Conservation (phyloP, 2,113 vertebrate species). For the Crocuta crocuta region DNA sequence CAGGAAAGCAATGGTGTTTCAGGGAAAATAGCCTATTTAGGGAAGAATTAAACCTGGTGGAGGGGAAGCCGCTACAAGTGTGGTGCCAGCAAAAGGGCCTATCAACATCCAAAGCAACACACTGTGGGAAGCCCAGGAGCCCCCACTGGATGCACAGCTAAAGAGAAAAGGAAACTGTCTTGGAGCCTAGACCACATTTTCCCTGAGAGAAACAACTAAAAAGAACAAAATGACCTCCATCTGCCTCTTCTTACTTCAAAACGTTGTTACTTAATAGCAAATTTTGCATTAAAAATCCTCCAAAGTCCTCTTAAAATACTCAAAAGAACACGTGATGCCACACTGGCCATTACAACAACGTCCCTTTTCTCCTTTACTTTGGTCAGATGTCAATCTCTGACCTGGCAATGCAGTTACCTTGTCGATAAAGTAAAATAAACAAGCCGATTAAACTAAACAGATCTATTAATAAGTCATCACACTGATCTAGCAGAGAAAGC, state of each 20-base stretch:
- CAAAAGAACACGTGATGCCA: neutral
- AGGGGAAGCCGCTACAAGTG: neutral
- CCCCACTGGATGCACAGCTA: neutral
- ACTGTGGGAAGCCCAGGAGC: neutral
- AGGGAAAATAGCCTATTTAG: constrained; percentile 62
- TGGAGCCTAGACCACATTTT: neutral
- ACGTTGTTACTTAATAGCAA: constrained; percentile 24
- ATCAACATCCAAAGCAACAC: neutral
- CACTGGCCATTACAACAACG: neutral
- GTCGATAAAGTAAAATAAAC: constrained; percentile 63
- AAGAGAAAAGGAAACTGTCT: neutral
- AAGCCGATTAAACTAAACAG: constrained; percentile 31
- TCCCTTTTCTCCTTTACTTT: neutral
- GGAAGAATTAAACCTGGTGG: constrained; percentile 58
- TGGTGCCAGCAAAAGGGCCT: neutral
- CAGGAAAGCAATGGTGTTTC: constrained; percentile 71
- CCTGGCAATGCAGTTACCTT: neutral
- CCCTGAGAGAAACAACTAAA: neutral
- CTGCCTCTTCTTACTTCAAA: constrained; percentile 32
- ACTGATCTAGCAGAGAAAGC: neutral
- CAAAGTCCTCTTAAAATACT: constrained; percentile 15
- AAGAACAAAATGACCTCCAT: constrained; percentile 36
- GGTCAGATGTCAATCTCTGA: neutral
- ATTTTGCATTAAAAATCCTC: constrained; percentile 52
- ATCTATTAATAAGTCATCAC: constrained; percentile 41